These are phyloP conservation scores for Marisa cornuarietis DNA, from an alignment of 1,140 invertebrate species.

Conservation along the genomic window DNA sequence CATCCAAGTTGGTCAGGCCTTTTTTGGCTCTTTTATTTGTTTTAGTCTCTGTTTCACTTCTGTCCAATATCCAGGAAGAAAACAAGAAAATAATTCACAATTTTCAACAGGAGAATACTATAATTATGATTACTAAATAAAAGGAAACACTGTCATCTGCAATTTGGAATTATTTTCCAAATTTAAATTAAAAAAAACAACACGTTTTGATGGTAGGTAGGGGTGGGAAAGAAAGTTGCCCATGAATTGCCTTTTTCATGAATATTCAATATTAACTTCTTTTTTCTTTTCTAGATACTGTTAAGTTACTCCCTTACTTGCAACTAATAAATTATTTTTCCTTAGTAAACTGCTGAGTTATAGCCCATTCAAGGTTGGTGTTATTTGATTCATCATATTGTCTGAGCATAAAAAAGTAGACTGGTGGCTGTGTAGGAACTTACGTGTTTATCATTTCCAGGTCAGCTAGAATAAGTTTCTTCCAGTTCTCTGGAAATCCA, in stretches of 20 bases:
- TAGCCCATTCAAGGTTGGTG: background rate
- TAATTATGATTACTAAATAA: too few species aligned
- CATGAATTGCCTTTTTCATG: background rate
- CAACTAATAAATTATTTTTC: background rate
- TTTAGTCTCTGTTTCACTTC: too few species aligned
- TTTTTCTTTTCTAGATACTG: background rate
- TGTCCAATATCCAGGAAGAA: too few species aligned
- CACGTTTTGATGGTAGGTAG: too few species aligned
- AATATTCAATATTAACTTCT: background rate
- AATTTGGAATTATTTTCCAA: too few species aligned
- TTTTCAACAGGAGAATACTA: too few species aligned
- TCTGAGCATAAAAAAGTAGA: background rate
- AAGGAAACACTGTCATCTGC: too few species aligned
- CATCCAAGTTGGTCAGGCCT: too few species aligned
- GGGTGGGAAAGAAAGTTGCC: background rate
- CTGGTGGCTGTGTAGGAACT: background rate
- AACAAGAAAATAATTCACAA: too few species aligned
- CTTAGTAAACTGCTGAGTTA: background rate
- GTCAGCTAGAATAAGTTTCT: constrained; percentile 10
- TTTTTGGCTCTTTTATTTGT: too few species aligned
- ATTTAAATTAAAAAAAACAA: too few species aligned
- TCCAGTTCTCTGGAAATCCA: constrained; percentile 20
- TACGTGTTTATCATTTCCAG: background rate
- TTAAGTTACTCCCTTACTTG: too few species aligned
- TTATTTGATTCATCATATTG: background rate